Percentiles rank a stretch among this genome's conserved stretches.
Conservation (phyloP, 2,113 vertebrate species). For the Oxyura jamaicensis region DNA sequence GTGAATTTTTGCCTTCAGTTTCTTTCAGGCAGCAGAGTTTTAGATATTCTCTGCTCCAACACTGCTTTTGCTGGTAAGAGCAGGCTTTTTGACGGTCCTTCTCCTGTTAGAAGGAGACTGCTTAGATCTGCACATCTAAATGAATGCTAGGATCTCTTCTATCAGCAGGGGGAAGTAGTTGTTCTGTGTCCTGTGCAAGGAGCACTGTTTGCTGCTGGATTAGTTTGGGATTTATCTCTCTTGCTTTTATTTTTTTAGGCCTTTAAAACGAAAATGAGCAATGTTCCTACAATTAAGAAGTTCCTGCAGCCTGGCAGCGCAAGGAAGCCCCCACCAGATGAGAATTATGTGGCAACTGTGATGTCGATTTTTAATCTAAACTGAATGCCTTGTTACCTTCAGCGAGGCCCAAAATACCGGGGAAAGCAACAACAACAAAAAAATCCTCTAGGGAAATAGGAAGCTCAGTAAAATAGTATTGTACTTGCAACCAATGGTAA, state of each 20-base stretch:
- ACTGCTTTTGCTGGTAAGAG: background rate
- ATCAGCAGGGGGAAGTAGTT: background rate
- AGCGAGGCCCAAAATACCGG: background rate
- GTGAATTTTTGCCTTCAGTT: background rate
- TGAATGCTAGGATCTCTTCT: background rate
- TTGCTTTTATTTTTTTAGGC: slow-evolving; percentile 72
- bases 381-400: background rate
- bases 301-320: slow-evolving; percentile 89
- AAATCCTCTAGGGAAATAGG: background rate
- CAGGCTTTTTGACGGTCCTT: background rate
- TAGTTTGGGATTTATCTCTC: background rate
- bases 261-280: slow-evolving; percentile 85
- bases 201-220: background rate
- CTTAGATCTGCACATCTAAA: background rate
- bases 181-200: background rate
- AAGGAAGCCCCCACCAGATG: slow-evolving; percentile 82
- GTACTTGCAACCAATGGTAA: background rate
- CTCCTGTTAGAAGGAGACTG: background rate
- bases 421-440: background rate
- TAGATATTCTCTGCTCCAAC: background rate
- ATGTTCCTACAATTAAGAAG: slow-evolving; percentile 79
- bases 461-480: background rate
- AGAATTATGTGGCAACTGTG: slow-evolving; percentile 74
- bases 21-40: background rate
- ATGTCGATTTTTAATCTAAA: slow-evolving; percentile 59